phyloP scores from a whole-genome alignment of 2,888 invertebrate genomes.

The Clivina fossor region DNA sequence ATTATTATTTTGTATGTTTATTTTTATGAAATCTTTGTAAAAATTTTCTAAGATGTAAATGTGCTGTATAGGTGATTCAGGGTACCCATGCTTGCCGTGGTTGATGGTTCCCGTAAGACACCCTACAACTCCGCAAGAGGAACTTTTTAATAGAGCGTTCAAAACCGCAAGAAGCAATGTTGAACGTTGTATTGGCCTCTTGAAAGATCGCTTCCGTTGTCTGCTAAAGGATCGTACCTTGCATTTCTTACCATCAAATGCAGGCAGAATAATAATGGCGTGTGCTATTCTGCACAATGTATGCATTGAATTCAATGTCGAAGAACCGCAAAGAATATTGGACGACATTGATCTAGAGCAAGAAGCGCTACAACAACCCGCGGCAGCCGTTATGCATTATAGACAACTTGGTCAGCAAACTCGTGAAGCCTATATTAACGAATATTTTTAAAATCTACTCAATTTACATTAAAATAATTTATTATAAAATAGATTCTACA shows the following conservation, averaged over 20 bases:
- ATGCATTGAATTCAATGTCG: constrained; percentile 20
- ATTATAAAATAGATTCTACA: no score
- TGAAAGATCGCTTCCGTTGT: constrained; percentile 38
- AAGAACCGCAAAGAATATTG: not conserved
- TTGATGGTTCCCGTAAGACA: constrained; percentile 37
- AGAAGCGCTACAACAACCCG: not conserved
- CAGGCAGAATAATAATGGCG: constrained; percentile 22
- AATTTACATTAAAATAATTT: no score
- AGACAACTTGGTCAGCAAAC: constrained; percentile 1
- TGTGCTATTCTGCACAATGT: constrained; percentile 25
- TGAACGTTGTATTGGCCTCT: constrained; percentile 38
- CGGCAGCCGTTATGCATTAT: not conserved
- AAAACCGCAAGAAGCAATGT: constrained; percentile 34
- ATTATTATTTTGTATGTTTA: no score
- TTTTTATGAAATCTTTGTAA: no score
- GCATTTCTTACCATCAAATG: constrained; percentile 14
- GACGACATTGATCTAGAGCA: constrained; percentile 3
- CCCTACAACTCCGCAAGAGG: constrained; percentile 33
- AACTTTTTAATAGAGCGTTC: constrained; percentile 36
- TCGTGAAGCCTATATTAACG: not conserved
- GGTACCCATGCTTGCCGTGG: constrained; percentile 36
- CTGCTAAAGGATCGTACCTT: constrained; percentile 14
- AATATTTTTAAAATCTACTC: no score
- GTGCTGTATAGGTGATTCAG: constrained; percentile 33
- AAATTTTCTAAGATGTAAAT: no score